These are phyloP conservation scores for Mormyrus lacerda DNA, from an alignment of 2,113 vertebrate genomes.

Conservation along the genomic window DNA sequence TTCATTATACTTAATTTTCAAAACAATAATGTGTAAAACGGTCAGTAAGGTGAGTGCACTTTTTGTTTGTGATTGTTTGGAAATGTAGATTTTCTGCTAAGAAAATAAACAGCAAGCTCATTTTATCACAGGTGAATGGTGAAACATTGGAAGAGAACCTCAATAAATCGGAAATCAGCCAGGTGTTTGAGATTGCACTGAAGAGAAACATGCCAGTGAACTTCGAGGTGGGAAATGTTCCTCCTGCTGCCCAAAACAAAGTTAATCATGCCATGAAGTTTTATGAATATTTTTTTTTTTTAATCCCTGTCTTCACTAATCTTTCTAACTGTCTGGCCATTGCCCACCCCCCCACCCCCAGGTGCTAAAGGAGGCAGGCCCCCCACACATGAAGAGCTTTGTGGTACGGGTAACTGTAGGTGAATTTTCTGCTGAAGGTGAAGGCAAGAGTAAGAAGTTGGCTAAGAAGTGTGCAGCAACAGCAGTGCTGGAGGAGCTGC, in stretches of 20 bases:
- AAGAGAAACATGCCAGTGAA: slow-evolving; percentile 97
- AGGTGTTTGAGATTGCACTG: slow-evolving; percentile 98
- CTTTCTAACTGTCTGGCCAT: slow-evolving; percentile 57
- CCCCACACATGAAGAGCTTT: slow-evolving; percentile 97
- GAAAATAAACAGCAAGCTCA: neutral
- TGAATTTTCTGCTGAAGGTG: slow-evolving; percentile 85
- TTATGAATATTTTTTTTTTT: slow-evolving; percentile 15
- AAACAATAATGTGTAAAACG: neutral
- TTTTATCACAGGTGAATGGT: slow-evolving; percentile 74
- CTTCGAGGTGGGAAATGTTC: slow-evolving; percentile 78
- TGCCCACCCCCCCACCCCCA: slow-evolving; percentile 47
- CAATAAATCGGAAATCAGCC: slow-evolving; percentile 99
- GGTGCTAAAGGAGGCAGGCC: slow-evolving; percentile 93
- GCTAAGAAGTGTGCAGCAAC: slow-evolving; percentile 93
- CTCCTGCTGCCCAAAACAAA: neutral
- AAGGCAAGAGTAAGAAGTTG: slow-evolving; percentile 98
- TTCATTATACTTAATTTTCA: neutral
- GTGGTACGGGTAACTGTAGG: slow-evolving; percentile 83
- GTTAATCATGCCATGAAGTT: slow-evolving; percentile 19
- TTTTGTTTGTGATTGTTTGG: neutral
- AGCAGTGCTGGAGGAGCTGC: slow-evolving; percentile 80
- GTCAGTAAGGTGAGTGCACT: neutral
- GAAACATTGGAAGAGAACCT: slow-evolving; percentile 91
- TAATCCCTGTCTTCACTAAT: neutral
- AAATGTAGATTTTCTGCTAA: neutral